Evolutionary conservation across 2,113 vertebrate species (phyloP).

Genomic region (Oenanthe oenanthe): DNA sequence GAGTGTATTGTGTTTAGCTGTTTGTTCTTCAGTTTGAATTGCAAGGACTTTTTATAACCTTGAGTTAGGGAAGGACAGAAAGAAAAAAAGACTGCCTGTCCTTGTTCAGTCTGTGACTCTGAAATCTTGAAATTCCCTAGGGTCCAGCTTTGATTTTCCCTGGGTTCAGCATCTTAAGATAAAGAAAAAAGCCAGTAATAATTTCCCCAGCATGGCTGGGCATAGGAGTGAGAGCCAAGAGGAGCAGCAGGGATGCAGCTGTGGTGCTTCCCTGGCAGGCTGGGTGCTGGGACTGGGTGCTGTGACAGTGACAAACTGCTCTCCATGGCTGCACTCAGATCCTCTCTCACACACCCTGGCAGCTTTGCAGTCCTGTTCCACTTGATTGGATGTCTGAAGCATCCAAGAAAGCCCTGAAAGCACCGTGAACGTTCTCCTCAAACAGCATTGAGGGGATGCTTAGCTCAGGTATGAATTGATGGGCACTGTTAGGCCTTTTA

Average conservation of each 20-base stretch:
- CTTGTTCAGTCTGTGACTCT: background rate
- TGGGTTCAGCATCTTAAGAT: background rate
- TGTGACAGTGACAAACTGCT: background rate
- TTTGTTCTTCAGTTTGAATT: background rate
- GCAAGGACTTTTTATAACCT: background rate
- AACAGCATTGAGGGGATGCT: background rate
- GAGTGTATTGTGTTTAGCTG: background rate
- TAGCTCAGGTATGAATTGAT: conserved; percentile 13
- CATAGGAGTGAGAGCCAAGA: background rate
- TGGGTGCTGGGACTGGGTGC: background rate
- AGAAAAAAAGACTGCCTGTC: background rate
- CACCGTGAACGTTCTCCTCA: background rate
- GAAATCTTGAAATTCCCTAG: background rate
- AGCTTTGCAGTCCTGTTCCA: background rate
- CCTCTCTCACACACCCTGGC: background rate
- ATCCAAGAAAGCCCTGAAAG: background rate
- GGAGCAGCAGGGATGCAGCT: background rate
- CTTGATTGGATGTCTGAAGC: background rate
- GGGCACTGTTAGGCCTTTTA: conserved; percentile 30
- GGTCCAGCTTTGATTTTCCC: background rate
- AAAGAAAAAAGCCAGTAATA: background rate
- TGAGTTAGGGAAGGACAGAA: background rate
- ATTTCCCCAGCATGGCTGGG: background rate
- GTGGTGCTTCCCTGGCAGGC: background rate
- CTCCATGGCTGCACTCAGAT: fast-evolving